A percentile compares a stretch with the other conserved stretches of the same genome.
Evolutionary conservation across 1,140 invertebrate genomes (phyloP).

Genomic region (Lepeophtheirus salmonis): DNA sequence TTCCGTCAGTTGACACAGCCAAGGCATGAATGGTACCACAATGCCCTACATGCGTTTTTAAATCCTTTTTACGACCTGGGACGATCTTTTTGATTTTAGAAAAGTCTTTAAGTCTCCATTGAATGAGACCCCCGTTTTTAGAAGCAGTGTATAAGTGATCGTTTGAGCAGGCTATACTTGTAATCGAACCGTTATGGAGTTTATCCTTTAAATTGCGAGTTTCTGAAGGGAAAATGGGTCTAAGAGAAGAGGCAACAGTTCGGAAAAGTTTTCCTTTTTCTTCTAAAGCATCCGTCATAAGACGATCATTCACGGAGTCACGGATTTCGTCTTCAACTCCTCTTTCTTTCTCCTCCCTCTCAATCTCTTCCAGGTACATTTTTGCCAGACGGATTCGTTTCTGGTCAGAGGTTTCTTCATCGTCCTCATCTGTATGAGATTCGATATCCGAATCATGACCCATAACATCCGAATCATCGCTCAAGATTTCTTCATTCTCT

Average conservation of each 20-base stretch:
- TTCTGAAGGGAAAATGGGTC: constrained; percentile 30
- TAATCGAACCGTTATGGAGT: constrained; percentile 55
- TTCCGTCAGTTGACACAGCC: constrained; percentile 60
- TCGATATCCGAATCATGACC: constrained; percentile 18
- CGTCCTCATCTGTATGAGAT: constrained; percentile 36
- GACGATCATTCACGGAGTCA: constrained; percentile 40
- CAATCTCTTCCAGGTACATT: constrained; percentile 64
- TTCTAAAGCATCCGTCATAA: constrained; percentile 64
- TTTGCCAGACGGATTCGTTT: constrained; percentile 71
- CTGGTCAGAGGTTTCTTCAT: constrained; percentile 62
- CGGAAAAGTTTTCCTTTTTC: constrained; percentile 55
- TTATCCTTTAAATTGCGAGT: constrained; percentile 38
- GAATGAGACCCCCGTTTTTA: constrained; percentile 51
- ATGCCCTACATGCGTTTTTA: constrained; percentile 31
- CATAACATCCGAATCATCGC: constrained; percentile 19
- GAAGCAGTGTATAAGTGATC: no score
- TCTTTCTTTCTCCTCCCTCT: constrained; percentile 40
- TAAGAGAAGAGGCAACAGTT: constrained; percentile 46
- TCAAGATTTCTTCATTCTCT: constrained; percentile 20
- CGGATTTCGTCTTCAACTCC: constrained; percentile 36
- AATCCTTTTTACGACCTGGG: constrained; percentile 28
- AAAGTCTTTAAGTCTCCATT: constrained; percentile 69
- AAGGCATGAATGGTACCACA: constrained; percentile 42
- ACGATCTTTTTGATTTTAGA: constrained; percentile 60
- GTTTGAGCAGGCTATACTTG: no score